These are phyloP conservation scores for Herpetotheres cachinnans DNA, from an alignment of 2,113 vertebrate genomes.

Conservation along the genomic window DNA sequence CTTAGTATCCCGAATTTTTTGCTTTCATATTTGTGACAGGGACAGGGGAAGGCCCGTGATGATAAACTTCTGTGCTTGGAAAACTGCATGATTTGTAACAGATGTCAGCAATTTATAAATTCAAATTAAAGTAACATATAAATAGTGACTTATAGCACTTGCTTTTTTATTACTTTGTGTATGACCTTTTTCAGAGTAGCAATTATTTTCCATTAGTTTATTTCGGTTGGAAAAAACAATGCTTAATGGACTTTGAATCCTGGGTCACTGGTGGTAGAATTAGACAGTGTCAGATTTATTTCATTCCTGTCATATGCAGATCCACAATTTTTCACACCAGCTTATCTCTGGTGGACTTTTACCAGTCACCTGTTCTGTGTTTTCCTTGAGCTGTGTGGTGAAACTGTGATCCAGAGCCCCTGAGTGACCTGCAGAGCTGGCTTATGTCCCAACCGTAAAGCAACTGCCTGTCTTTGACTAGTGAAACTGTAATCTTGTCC, in stretches of 20 bases:
- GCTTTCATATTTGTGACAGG: neutral
- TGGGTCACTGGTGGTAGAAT: neutral
- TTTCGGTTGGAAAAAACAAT: conserved; percentile 1
- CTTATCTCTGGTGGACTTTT: neutral
- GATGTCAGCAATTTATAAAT: conserved; percentile 5
- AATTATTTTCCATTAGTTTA: conserved; percentile 40
- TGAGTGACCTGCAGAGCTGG: neutral
- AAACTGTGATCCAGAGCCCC: neutral
- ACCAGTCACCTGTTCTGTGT: neutral
- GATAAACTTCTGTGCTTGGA: neutral
- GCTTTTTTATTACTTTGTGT: neutral
- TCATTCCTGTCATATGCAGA: neutral
- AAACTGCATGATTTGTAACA: neutral
- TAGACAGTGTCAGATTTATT: neutral
- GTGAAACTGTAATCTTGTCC: neutral
- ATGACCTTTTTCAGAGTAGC: conserved; percentile 19
- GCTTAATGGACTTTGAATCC: conserved; percentile 30
- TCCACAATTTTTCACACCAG: neutral
- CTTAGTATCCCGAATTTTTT: neutral
- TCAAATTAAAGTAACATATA: neutral
- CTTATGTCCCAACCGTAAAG: neutral
- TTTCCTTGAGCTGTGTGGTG: neutral
- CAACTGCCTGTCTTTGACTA: neutral
- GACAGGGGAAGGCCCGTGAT: neutral
- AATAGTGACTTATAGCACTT: neutral